Evolutionary conservation across 2,797 vertebrate genomes (phyloP), one percentile per base, ranked within the genome.

Genomic region (Scolopax rusticola): DNA sequence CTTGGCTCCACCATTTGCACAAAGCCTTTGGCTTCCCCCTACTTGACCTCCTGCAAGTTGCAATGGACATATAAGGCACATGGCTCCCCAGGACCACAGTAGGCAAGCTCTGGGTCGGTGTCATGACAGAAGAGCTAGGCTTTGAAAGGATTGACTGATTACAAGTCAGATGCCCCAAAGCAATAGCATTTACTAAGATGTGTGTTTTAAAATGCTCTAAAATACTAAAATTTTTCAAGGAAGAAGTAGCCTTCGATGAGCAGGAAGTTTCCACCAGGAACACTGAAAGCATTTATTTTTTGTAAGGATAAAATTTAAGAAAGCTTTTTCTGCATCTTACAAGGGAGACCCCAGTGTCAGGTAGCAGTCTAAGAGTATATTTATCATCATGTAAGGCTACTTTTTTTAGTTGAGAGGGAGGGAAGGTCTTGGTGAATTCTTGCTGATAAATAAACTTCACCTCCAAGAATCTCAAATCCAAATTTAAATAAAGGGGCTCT

Each of bases 21-120:
- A 96, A 91, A 95, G 91, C 97, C 89, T 96, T 95, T 81, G 92
- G 73, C 88, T 97, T 96, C 76, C 91, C 91, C 91, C 84, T 94
- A 20, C 87, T 95, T 90, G 87, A 95, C 96, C 94, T 95, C 56
- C 59, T 71, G 79, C 68, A 89, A 93, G 84, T 90, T 76, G 82
- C 86, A 95, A 84, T 76, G 91, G 78, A 96, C 91, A 90, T 95
- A 96, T 94, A 96, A 97, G 95, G 94, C 91, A 85, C 92, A 81
- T 76, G 93, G 83, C 80, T 93, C 50, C 56, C 85, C 73, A 63
- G 88, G 64, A 92, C 86, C 53, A 84, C 88, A 93, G 53, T 70
- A 87, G 82, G 88, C 94, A 87, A 87, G 88, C 86, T 90, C 88
- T 16, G 78, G 67, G 64, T 70, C 4, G 4, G 41, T 93, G 36